A percentile compares a stretch with the other conserved stretches of the same genome.
Evolutionary conservation across 2,888 invertebrate species (phyloP).

Genomic region (Nomada ruficornis): DNA sequence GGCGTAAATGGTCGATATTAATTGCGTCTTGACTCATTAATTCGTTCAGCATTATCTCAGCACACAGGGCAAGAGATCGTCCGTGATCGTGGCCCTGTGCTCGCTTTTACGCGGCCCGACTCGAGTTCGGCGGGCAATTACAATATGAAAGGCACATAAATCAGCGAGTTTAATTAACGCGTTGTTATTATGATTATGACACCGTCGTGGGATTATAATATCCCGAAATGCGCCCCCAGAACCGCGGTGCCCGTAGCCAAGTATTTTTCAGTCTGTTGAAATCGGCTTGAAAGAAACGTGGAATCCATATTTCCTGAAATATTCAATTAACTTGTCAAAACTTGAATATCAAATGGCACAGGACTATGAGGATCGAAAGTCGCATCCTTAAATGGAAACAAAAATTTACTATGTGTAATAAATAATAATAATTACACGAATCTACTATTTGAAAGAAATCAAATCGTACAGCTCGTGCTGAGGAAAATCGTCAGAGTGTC

Average conservation of each 20-base stretch:
- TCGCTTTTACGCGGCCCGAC: conserved; percentile 74
- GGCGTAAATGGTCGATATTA: conserved; percentile 73
- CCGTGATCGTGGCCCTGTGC: conserved; percentile 65
- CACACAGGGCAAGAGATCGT: conserved; percentile 67
- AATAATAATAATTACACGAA: too few species aligned
- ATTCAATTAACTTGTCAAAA: not conserved
- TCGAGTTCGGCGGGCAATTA: conserved; percentile 83
- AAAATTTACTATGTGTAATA: too few species aligned
- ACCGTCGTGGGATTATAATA: conserved; percentile 70
- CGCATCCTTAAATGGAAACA: too few species aligned
- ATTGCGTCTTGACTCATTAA: conserved; percentile 80
- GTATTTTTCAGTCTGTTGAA: conserved; percentile 56
- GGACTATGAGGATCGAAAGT: too few species aligned
- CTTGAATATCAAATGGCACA: too few species aligned
- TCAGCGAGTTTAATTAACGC: conserved; percentile 83
- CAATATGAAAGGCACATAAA: conserved; percentile 84
- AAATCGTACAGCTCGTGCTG: too few species aligned
- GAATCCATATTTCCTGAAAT: not conserved
- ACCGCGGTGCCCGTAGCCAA: conserved; percentile 10
- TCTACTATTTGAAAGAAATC: too few species aligned
- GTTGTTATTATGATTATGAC: conserved; percentile 83
- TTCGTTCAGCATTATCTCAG: conserved; percentile 78
- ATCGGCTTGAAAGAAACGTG: not conserved
- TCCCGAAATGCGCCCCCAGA: conserved; percentile 60
- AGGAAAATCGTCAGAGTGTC: not conserved